A percentile compares a stretch with the other conserved stretches of the same genome.
phyloP scores from a whole-genome alignment of 2,113 vertebrate genomes.

The Dascyllus trimaculatus region DNA sequence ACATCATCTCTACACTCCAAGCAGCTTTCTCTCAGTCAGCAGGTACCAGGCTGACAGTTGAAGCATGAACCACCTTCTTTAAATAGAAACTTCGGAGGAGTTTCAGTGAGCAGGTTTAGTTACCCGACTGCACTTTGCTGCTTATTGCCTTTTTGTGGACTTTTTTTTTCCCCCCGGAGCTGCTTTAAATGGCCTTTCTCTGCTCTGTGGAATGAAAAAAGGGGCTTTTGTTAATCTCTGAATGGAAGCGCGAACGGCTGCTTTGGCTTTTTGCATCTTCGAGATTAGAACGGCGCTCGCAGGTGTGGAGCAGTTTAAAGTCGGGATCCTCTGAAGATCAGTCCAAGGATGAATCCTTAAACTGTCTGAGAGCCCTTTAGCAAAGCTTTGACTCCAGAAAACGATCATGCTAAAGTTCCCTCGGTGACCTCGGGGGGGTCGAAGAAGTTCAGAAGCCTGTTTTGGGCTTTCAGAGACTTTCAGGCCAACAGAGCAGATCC shows the following conservation, averaged over 20 bases:
- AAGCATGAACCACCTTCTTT: background rate
- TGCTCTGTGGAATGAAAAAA: conserved; percentile 34
- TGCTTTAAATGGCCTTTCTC: conserved; percentile 51
- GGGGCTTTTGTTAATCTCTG: conserved; percentile 37
- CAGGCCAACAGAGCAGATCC: background rate
- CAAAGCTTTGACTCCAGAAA: background rate
- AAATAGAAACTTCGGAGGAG: conserved; percentile 12
- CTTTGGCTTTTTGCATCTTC: background rate
- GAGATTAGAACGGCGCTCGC: no score
- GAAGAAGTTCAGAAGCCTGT: background rate
- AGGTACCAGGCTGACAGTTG: background rate
- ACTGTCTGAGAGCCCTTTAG: background rate
- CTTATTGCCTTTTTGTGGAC: conserved; percentile 58
- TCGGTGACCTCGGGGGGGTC: background rate
- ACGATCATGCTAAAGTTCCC: background rate
- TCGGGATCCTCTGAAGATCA: no score
- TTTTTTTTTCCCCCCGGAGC: conserved; percentile 44
- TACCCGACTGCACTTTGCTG: conserved; percentile 29
- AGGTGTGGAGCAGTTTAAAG: no score
- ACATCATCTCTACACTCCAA: no score
- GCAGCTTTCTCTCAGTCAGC: no score
- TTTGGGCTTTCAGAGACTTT: conserved; percentile 3
- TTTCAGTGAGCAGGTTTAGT: background rate
- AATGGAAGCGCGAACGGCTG: conserved; percentile 3
- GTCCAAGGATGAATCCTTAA: conserved; percentile 4